Conservation (phyloP, 1,140 invertebrate species). For the Trichonephila clavata region DNA sequence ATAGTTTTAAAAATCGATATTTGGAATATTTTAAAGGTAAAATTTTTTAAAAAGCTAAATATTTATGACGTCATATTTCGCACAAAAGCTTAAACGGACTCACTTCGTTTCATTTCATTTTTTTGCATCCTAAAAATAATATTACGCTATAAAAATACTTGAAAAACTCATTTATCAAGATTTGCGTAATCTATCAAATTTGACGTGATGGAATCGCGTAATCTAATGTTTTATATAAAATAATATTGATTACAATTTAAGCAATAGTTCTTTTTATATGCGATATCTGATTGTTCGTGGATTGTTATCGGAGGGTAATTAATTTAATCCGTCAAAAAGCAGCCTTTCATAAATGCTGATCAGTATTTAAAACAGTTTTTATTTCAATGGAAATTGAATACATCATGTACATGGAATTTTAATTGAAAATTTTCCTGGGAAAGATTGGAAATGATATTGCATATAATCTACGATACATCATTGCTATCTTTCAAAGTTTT, state of each 20-base stretch:
- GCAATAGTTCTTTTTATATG: neutral
- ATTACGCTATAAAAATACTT: neutral
- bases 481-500: no score
- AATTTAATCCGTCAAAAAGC: neutral
- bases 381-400: neutral
- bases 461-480: no score
- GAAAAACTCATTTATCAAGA: neutral
- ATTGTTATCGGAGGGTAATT: neutral
- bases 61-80: no score
- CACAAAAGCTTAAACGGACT: no score
- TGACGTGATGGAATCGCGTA: neutral
- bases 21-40: no score
- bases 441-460: no score
- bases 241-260: neutral
- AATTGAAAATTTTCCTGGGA: neutral
- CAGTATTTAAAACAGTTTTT: neutral
- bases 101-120: no score
- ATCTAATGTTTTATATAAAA: neutral
- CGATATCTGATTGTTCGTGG: neutral
- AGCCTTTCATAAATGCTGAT: neutral
- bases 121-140: no score
- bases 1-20: no score
- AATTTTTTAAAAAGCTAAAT: no score
- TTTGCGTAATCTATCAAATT: neutral
- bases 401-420: neutral